Conservation (phyloP, 53 echinoderm and acorn worm genomes). For the Echinometra lucunter region DNA sequence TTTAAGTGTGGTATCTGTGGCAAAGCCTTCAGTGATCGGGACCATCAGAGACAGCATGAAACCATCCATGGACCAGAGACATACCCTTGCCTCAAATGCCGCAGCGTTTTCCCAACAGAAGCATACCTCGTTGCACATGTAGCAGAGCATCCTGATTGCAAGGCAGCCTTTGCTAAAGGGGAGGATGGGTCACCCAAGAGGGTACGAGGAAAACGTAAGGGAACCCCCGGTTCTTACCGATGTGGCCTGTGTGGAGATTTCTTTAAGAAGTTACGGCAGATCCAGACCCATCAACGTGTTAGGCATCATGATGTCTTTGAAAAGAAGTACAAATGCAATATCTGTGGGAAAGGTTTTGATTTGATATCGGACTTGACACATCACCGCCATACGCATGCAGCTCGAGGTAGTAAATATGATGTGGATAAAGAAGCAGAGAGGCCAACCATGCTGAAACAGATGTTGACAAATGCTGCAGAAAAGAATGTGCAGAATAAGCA, state of each 20-base stretch:
- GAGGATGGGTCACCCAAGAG: conserved; percentile 85
- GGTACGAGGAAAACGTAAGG: conserved; percentile 86
- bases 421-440: conserved; percentile 80
- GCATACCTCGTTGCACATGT: conserved; percentile 92
- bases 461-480: conserved; percentile 64
- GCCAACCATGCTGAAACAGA: conserved; percentile 65
- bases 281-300: conserved; percentile 98
- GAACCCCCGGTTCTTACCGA: conserved; percentile 84
- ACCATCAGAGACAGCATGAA: conserved; percentile 97
- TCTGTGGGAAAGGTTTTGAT: conserved; percentile 97
- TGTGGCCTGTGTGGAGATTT: conserved; percentile 96
- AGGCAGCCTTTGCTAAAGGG: conserved; percentile 87
- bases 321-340: conserved; percentile 99
- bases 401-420: conserved; percentile 88
- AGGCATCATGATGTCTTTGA: conserved; percentile 97
- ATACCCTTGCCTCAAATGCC: conserved; percentile 94
- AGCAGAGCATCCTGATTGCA: conserved; percentile 95
- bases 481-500: conserved; percentile 91
- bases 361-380: conserved; percentile 97
- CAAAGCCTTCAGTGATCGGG: conserved; percentile 96
- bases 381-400: conserved; percentile 91
- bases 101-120: conserved; percentile 94
- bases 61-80: conserved; percentile 99
- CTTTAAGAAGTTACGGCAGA: conserved; percentile 97
- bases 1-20: conserved; percentile 98